These are phyloP conservation scores for Psylliodes chrysocephalus DNA, from an alignment of 2,888 invertebrate genomes.

Conservation along the genomic window DNA sequence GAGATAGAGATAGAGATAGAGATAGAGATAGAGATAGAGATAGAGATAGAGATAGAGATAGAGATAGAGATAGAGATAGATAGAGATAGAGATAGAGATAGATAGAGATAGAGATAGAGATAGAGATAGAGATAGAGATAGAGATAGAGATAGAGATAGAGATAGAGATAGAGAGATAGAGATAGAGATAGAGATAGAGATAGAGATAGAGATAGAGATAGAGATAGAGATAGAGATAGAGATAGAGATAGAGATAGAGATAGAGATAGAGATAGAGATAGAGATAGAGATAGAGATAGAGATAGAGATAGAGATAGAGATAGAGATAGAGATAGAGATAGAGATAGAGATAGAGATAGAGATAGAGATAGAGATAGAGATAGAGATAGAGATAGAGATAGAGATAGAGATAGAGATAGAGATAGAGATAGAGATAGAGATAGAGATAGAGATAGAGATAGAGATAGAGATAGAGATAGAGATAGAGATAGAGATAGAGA, in stretches of 20 bases:
- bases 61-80: too few species aligned
- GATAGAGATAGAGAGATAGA: too few species aligned
- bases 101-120: too few species aligned
- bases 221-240: slow-evolving; percentile 1
- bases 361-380: slow-evolving; percentile 7
- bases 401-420: not conserved
- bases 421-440: not conserved
- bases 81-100: too few species aligned
- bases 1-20: too few species aligned
- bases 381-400: not conserved
- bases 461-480: not conserved
- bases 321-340: slow-evolving; percentile 3
- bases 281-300: not conserved
- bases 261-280: not conserved
- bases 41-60: not conserved
- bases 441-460: not conserved
- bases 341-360: slow-evolving; percentile 8
- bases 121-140: not conserved
- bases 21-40: slow-evolving; percentile 1
- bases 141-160: not conserved
- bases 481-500: slow-evolving; percentile 9
- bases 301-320: slow-evolving; percentile 9
- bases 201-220: slow-evolving; percentile 1
- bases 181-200: slow-evolving; percentile 4
- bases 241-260: not conserved